A percentile compares a stretch with the other conserved stretches of the same genome.
These are phyloP conservation scores for Malthinus flaveolus DNA, from an alignment of 2,888 invertebrate species.

Conservation along the genomic window DNA sequence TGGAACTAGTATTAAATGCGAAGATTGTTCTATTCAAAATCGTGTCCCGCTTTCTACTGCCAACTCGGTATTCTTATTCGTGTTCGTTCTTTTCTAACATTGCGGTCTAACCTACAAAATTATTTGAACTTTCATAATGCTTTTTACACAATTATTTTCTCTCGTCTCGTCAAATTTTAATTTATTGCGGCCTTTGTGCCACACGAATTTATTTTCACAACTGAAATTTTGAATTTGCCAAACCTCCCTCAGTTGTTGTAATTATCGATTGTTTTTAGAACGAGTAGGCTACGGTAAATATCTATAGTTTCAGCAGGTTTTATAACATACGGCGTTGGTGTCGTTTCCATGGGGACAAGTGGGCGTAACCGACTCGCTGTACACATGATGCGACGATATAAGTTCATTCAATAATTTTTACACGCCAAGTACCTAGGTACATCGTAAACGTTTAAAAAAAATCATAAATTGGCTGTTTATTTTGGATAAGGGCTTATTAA, in stretches of 20 bases:
- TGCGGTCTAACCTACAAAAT: constrained; percentile 30
- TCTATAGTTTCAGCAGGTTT: constrained; percentile 24
- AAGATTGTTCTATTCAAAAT: constrained; percentile 16
- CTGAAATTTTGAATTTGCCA: neutral
- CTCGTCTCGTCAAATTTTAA: neutral
- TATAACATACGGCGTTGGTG: constrained; percentile 40
- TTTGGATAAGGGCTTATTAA: no score
- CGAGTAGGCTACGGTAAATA: constrained; percentile 6
- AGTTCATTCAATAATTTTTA: constrained; percentile 38
- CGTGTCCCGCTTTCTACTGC: constrained; percentile 44
- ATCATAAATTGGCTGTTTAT: no score
- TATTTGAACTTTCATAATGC: neutral
- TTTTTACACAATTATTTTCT: neutral
- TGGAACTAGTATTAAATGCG: constrained; percentile 28
- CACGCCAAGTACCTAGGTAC: constrained; percentile 10
- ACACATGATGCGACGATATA: constrained; percentile 38
- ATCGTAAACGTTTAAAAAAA: no score
- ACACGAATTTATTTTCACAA: neutral
- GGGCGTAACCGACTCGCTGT: constrained; percentile 42
- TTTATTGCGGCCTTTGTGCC: neutral
- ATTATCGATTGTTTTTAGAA: constrained; percentile 37
- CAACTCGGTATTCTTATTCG: constrained; percentile 30
- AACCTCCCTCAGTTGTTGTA: neutral
- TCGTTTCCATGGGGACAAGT: constrained; percentile 43
- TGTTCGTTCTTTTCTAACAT: constrained; percentile 21